Conservation (phyloP, 2,888 invertebrate genomes). For the Metallyticus violacea region DNA sequence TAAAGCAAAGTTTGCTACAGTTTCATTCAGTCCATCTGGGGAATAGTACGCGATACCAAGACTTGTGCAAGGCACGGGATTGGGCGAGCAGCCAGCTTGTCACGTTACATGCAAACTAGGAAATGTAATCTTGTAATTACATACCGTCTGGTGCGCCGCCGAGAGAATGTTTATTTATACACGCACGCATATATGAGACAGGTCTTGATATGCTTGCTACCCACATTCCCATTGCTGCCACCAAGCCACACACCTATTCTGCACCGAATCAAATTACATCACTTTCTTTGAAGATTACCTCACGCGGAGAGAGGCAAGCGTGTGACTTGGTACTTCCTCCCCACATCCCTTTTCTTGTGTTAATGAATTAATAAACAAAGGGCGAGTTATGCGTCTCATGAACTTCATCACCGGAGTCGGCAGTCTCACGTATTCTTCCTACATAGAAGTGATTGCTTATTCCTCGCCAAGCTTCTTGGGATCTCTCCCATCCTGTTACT, state of each 20-base stretch:
- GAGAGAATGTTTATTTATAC: neutral
- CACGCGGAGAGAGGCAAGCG: neutral
- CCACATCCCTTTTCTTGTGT: neutral
- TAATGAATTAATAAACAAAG: conserved; percentile 22
- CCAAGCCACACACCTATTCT: neutral
- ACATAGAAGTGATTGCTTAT: neutral
- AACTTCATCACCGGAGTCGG: neutral
- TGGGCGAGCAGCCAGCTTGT: too few species aligned
- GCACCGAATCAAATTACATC: conserved; percentile 3
- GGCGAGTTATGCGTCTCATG: conserved; percentile 14
- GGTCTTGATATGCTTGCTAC: neutral
- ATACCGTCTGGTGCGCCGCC: neutral
- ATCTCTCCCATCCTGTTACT: neutral
- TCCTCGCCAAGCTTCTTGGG: neutral
- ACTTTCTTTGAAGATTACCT: conserved; percentile 1
- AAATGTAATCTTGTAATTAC: neutral
- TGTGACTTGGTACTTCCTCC: too few species aligned
- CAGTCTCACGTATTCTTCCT: too few species aligned
- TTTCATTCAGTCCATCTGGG: neutral
- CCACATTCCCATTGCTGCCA: too few species aligned
- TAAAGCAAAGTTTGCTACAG: neutral
- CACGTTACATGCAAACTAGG: conserved; percentile 1
- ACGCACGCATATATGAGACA: too few species aligned
- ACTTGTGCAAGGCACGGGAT: neutral
- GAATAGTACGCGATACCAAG: neutral